A percentile compares a stretch with the other conserved stretches of the same genome.
These are phyloP conservation scores for Istiophorus platypterus DNA, from an alignment of 2,113 vertebrate genomes.

Conservation along the genomic window DNA sequence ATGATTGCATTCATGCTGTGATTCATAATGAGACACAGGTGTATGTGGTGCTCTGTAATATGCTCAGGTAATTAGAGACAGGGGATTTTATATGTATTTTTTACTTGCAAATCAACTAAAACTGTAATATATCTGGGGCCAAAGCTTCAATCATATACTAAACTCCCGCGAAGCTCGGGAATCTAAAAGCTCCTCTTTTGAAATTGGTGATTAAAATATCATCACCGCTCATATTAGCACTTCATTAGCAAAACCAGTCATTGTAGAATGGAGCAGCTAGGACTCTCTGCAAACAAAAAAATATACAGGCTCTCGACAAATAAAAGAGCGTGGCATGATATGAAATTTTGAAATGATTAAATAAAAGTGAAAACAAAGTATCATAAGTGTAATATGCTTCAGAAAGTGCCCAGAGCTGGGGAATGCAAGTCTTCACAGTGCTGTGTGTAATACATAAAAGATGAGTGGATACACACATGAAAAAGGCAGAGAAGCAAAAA, in stretches of 20 bases:
- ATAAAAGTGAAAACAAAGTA: slow-evolving; percentile 41
- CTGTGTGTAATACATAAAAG: slow-evolving; percentile 50
- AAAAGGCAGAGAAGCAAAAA: slow-evolving; percentile 51
- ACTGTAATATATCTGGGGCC: slow-evolving; percentile 20
- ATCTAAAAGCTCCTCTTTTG: slow-evolving; percentile 38
- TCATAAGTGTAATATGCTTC: slow-evolving; percentile 43
- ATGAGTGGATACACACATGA: slow-evolving; percentile 39
- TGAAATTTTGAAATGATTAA: slow-evolving; percentile 55
- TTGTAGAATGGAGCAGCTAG: slow-evolving; percentile 34
- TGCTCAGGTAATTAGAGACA: slow-evolving; percentile 12
- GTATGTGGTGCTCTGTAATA: slow-evolving; percentile 28
- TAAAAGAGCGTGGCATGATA: slow-evolving; percentile 30
- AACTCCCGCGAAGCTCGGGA: slow-evolving; percentile 48
- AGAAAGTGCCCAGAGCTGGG: slow-evolving; percentile 43
- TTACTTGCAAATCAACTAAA: slow-evolving; percentile 27
- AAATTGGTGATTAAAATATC: slow-evolving; percentile 69
- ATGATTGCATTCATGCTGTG: slow-evolving; percentile 58
- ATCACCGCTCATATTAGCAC: slow-evolving; percentile 65
- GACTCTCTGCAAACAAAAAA: slow-evolving; percentile 36
- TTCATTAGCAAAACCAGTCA: slow-evolving; percentile 56
- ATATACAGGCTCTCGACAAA: slow-evolving; percentile 35
- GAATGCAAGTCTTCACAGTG: slow-evolving; percentile 22
- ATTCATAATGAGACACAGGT: slow-evolving; percentile 58
- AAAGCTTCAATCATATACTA: slow-evolving; percentile 31
- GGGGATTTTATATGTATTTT: not conserved